Evolutionary conservation across 2,113 vertebrate species (phyloP).

Genomic region (Rhea pennata): DNA sequence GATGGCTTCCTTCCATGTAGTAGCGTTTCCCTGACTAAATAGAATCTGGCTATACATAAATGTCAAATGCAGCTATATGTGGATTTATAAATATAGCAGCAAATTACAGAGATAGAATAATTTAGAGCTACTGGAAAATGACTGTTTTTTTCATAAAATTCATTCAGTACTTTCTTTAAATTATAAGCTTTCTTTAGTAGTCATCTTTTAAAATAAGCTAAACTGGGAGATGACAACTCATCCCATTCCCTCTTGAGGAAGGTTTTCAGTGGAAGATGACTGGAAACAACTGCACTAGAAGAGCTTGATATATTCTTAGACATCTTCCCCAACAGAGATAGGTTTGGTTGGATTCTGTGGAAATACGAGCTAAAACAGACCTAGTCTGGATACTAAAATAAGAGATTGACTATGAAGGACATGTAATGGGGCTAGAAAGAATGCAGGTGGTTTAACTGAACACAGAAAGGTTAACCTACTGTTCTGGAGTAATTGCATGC

Average conservation of each 20-base stretch:
- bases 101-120: not conserved
- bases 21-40: conserved; percentile 12
- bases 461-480: not conserved
- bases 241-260: not conserved
- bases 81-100: not conserved
- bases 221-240: not conserved
- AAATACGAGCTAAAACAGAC: not conserved
- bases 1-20: conserved; percentile 35
- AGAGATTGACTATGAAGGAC: not conserved
- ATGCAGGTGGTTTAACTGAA: not conserved
- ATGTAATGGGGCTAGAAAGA: not conserved
- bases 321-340: rapidly evolving
- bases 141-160: not conserved
- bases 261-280: not conserved
- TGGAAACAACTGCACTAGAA: not conserved
- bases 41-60: not conserved
- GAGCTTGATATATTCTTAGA: not conserved
- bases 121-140: not conserved
- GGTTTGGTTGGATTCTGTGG: not conserved
- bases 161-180: not conserved
- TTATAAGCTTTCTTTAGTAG: not conserved
- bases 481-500: not conserved
- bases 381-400: not conserved
- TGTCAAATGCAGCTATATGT: not conserved
- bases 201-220: not conserved